A percentile compares a stretch with the other conserved stretches of the same genome.
Conservation (phyloP, 2,113 vertebrate species). For the Crotalus viridis region DNA sequence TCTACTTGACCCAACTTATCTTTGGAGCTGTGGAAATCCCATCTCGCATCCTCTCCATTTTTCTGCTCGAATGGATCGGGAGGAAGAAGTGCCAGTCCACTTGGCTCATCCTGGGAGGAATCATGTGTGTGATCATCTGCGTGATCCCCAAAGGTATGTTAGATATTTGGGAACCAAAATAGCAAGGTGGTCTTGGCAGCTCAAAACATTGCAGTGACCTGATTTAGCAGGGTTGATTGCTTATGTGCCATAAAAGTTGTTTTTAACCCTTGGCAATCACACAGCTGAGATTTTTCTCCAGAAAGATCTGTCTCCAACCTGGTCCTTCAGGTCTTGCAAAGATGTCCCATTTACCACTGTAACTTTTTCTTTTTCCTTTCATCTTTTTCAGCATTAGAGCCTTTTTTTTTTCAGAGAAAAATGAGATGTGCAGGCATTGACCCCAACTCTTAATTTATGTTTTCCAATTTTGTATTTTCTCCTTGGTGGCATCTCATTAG, state of each 20-base stretch:
- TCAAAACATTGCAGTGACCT: not conserved
- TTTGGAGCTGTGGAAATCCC: slow-evolving; percentile 65
- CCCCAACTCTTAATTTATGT: not conserved
- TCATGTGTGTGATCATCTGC: slow-evolving; percentile 56
- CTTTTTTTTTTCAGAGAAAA: not conserved
- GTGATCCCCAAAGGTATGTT: slow-evolving; percentile 54
- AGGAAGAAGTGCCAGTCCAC: slow-evolving; percentile 58
- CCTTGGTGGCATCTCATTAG: not conserved
- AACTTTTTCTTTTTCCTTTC: not conserved
- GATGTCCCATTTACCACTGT: not conserved
- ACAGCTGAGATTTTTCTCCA: not conserved
- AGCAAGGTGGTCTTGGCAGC: not conserved
- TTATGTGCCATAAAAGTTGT: not conserved
- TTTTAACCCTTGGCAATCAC: not conserved
- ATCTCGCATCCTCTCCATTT: slow-evolving; percentile 57
- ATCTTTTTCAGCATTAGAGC: not conserved
- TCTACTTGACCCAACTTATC: slow-evolving; percentile 56
- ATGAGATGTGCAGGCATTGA: not conserved
- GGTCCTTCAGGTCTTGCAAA: not conserved
- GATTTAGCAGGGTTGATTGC: not conserved
- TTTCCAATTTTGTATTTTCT: not conserved
- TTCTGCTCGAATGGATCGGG: slow-evolving; percentile 64
- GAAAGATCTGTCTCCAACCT: not conserved
- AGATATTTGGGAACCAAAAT: not conserved
- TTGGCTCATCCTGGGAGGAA: slow-evolving; percentile 49